phyloP scores from a whole-genome alignment of 2,797 vertebrate genomes.

The Momotus momota region DNA sequence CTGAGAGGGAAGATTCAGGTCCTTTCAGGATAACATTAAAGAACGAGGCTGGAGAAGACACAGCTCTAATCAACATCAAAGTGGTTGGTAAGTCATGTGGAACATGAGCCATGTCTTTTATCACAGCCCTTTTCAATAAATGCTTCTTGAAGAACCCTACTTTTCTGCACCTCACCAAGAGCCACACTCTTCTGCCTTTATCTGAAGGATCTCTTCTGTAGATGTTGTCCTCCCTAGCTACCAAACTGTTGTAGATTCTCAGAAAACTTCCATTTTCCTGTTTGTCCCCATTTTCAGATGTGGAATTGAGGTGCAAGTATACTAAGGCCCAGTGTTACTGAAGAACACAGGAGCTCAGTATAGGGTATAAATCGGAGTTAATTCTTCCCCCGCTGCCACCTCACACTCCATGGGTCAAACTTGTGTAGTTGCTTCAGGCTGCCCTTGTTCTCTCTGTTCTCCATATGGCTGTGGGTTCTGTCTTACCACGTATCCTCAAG shows the following conservation, averaged over 20 bases:
- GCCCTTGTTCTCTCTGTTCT: not conserved
- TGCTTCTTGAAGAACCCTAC: not conserved
- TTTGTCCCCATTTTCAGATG: not conserved
- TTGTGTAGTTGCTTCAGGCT: not conserved
- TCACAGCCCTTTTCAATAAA: not conserved
- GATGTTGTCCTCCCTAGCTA: not conserved
- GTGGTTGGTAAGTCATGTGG: constrained; percentile 90
- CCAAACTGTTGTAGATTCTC: not conserved
- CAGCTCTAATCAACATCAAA: constrained; percentile 92
- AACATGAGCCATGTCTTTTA: not conserved
- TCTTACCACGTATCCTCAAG: not conserved
- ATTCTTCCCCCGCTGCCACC: not conserved
- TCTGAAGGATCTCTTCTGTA: not conserved
- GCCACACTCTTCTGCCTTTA: not conserved
- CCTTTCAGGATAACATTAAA: constrained; percentile 93
- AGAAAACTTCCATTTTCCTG: not conserved
- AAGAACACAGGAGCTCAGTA: not conserved
- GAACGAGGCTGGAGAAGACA: constrained; percentile 95
- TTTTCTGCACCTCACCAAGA: not conserved
- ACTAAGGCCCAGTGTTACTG: not conserved
- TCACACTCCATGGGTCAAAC: not conserved
- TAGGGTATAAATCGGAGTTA: not conserved
- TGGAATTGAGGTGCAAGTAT: not conserved
- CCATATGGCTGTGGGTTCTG: not conserved
- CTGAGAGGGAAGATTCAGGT: constrained; percentile 93